These are phyloP conservation scores for Conus canariensis DNA, from an alignment of 2,888 invertebrate genomes.

Conservation along the genomic window DNA sequence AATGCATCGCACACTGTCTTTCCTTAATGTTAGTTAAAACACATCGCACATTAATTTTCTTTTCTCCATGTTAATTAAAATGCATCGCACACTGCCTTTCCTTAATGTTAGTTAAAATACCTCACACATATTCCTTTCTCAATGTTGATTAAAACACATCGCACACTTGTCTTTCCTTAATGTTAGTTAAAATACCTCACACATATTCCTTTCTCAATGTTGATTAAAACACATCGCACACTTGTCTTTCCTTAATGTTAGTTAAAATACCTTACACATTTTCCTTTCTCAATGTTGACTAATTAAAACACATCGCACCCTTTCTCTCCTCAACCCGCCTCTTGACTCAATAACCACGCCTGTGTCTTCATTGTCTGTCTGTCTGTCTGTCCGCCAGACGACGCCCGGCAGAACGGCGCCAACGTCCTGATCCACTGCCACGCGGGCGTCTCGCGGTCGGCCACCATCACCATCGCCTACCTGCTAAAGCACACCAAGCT, in stretches of 20 bases:
- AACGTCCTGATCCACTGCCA: slow-evolving; percentile 95
- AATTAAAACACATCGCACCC: no score
- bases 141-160: no score
- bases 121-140: background rate
- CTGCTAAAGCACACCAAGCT: slow-evolving; percentile 91
- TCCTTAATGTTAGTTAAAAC: no score
- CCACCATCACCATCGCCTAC: slow-evolving; percentile 96
- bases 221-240: no score
- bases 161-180: no score
- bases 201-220: background rate
- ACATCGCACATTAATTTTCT: no score
- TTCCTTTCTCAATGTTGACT: background rate
- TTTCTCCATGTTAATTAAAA: no score
- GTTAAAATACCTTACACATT: background rate
- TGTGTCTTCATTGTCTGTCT: background rate
- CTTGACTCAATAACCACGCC: no score
- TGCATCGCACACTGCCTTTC: no score
- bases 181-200: background rate
- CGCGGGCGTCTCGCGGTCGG: slow-evolving; percentile 95
- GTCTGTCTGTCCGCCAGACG: slow-evolving; percentile 81
- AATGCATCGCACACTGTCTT: no score
- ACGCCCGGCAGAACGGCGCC: slow-evolving; percentile 85
- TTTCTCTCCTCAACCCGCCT: no score
- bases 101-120: background rate
- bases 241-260: background rate